These are phyloP conservation scores for Incurvaria masculella DNA, from an alignment of 2,888 invertebrate species.

Conservation along the genomic window DNA sequence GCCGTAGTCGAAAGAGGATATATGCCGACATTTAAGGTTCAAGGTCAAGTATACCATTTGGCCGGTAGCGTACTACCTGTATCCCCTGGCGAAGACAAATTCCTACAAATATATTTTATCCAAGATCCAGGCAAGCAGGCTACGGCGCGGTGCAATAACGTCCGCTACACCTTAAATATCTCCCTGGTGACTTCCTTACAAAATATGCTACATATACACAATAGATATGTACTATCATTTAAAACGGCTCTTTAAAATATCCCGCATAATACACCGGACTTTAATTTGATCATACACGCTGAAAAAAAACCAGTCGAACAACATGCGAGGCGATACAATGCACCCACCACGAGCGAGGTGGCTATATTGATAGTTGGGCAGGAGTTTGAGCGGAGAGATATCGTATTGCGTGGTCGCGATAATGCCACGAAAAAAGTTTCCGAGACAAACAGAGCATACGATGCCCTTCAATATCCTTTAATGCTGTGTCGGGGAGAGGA, in stretches of 20 bases:
- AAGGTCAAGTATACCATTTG: too few relatives aligned
- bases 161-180: too few relatives aligned
- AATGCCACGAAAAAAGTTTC: conserved; percentile 16
- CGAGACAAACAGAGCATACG: conserved; percentile 23
- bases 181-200: too few relatives aligned
- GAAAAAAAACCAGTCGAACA: conserved; percentile 21
- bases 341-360: conserved; percentile 20
- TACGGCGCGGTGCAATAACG: too few relatives aligned
- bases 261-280: conserved; percentile 15
- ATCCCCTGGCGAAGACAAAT: too few relatives aligned
- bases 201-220: too few relatives aligned
- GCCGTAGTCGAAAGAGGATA: too few relatives aligned
- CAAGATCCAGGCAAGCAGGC: too few relatives aligned
- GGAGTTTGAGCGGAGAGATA: conserved; percentile 18
- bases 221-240: conserved; percentile 12
- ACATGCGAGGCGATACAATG: conserved; percentile 21
- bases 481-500: too few relatives aligned
- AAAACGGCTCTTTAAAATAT: conserved; percentile 18
- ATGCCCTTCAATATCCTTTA: conserved; percentile 25
- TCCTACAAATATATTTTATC: too few relatives aligned
- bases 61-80: too few relatives aligned
- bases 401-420: conserved; percentile 20
- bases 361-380: conserved; percentile 20
- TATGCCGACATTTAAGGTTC: too few relatives aligned
- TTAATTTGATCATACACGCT: conserved; percentile 21